Evolutionary conservation across 1,140 invertebrate species (phyloP).

Genomic region (Drosophila ogumai): DNA sequence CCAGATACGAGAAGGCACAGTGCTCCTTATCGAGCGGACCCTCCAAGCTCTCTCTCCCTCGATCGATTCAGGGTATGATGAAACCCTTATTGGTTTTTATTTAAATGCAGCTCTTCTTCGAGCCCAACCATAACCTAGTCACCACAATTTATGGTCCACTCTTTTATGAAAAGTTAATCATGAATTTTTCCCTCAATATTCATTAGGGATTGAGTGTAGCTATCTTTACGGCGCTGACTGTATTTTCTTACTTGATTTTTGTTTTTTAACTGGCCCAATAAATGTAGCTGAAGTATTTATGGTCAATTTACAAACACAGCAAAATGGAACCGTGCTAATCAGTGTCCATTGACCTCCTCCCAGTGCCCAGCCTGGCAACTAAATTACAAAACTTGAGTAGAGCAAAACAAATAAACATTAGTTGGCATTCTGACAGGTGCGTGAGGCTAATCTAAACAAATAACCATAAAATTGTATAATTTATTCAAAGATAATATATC

Average conservation of each 20-base stretch:
- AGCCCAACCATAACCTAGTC: conserved; percentile 40
- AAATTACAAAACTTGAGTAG: conserved; percentile 4
- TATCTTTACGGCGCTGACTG: conserved; percentile 21
- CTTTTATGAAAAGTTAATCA: conserved; percentile 17
- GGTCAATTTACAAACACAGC: conserved; percentile 34
- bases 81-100: conserved; percentile 21
- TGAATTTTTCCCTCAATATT: conserved; percentile 23
- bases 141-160: conserved; percentile 23
- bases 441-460: conserved; percentile 48
- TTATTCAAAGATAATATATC: conserved; percentile 54
- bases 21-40: conserved; percentile 22
- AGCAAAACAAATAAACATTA: conserved; percentile 45
- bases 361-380: conserved; percentile 2
- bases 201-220: conserved; percentile 4
- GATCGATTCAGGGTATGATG: conserved; percentile 21
- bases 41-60: not conserved
- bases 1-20: conserved; percentile 25
- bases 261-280: conserved; percentile 12
- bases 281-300: conserved; percentile 36
- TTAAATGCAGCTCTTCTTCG: not conserved
- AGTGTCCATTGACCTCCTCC: conserved; percentile 41
- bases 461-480: conserved; percentile 56
- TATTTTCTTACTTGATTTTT: conserved; percentile 32
- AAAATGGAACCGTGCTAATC: not conserved
- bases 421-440: conserved; percentile 24